phyloP scores from a whole-genome alignment of 2,888 invertebrate genomes.

The Argyresthia goedartella region DNA sequence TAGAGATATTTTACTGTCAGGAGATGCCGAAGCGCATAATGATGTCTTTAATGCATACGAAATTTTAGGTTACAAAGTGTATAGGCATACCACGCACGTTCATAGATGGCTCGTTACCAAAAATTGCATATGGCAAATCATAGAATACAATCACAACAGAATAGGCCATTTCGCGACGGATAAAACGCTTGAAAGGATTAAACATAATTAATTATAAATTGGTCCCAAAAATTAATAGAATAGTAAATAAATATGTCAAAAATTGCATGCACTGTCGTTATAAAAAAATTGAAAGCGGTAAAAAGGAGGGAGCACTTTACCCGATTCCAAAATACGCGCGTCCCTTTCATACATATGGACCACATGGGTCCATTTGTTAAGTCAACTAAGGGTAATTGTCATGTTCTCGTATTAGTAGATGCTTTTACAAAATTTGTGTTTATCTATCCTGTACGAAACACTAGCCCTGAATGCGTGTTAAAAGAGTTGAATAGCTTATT shows the following conservation, averaged over 20 bases:
- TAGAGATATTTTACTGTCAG: conserved; percentile 4
- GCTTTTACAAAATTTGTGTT: too few species aligned
- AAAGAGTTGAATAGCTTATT: background rate
- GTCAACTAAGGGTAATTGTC: background rate
- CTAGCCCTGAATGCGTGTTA: too few species aligned
- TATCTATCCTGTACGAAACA: too few species aligned
- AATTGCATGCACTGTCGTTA: background rate
- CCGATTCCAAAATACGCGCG: background rate
- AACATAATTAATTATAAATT: background rate
- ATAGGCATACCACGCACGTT: too few species aligned
- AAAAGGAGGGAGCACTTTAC: background rate
- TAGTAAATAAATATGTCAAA: too few species aligned
- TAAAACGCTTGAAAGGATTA: background rate
- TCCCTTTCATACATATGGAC: background rate
- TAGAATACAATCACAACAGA: background rate
- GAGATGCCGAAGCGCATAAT: conserved; percentile 6
- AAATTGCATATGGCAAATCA: conserved; percentile 4
- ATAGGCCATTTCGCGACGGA: background rate
- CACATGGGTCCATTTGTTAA: background rate
- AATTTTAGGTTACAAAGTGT: too few species aligned
- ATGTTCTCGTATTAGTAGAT: too few species aligned
- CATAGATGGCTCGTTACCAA: too few species aligned
- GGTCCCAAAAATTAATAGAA: background rate
- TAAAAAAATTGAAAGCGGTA: background rate
- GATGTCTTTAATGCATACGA: conserved; percentile 4